Base-by-base conservation (phyloP, 2,113 vertebrate genomes). In the Erythrocebus patas region DNA sequence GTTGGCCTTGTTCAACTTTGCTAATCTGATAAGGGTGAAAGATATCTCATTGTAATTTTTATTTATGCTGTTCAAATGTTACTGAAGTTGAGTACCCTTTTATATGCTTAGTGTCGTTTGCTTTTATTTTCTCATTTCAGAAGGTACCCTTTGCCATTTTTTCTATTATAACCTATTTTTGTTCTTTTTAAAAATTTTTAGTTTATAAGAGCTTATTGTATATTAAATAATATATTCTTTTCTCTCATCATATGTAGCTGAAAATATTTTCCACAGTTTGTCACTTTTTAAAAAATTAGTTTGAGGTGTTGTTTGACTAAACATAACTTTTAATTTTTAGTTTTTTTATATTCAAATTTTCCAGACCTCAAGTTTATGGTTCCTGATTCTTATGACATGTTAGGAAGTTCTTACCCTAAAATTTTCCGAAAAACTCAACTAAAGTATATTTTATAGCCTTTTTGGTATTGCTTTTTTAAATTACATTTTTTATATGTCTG, bases 381-480 rank as follows among this genome's bases (percentile, higher is more conserved):
- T 93, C 89, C 45, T 89, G 50, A 14, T 38, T 94, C 20, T 66
- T 79, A 40, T 96, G 61, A 82, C 35, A 66, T 86, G 25, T 68
- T 93, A 95, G 35, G n/a, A 25, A 83, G 84, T 92, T 90, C 5
- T 90, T 43, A 89, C 20, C 14, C n/a, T 23, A 90, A 59, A 18
- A 73, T 85, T 95, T 91, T 95, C 84, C 66, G 66, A 92, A 93
- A 96, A 91, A 45, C 4, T 40, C 32, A 78, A 70, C 45, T 45
- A 92, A 76, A 48, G 80, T 52, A 64, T 87, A 10, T 75, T 89
- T 75, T 84, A 84, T 93, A 84, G 61, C 10, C 9, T 83, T 83
- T 90, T 75, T 83, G 32, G 50, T 61, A 73, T 89, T 68, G 23
- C 5, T 82, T 83, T 92, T 89, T 91, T 32, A 52, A 93, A 20